These are phyloP conservation scores for Calliopum simillimum DNA, from an alignment of 2,888 invertebrate species.

Conservation along the genomic window DNA sequence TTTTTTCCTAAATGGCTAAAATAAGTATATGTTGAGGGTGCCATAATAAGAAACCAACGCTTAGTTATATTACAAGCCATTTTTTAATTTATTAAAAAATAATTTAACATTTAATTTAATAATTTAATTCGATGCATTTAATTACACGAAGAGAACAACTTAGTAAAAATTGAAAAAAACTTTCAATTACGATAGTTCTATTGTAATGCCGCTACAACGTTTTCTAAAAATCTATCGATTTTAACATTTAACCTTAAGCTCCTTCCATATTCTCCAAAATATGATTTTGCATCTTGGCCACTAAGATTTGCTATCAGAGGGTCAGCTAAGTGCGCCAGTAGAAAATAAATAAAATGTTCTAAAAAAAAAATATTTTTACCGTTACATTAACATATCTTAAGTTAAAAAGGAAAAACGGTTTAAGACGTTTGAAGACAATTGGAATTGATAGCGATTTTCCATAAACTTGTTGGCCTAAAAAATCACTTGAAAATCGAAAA, in stretches of 20 bases:
- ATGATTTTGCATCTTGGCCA: slow-evolving; percentile 59
- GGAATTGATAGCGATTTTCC: background rate
- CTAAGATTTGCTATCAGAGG: slow-evolving; percentile 59
- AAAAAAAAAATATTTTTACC: slow-evolving; percentile 34
- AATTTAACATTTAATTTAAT: too few relatives aligned
- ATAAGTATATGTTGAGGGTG: too few relatives aligned
- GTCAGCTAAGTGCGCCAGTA: slow-evolving; percentile 60
- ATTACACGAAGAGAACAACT: too few relatives aligned
- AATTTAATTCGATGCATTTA: too few relatives aligned
- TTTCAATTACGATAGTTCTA: background rate
- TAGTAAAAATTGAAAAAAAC: too few relatives aligned
- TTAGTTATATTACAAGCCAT: too few relatives aligned
- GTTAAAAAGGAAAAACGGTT: background rate
- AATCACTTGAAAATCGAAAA: too few relatives aligned
- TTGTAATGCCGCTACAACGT: slow-evolving; percentile 50
- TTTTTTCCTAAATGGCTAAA: too few relatives aligned
- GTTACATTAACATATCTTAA: background rate
- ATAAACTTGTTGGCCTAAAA: too few relatives aligned
- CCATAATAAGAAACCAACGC: too few relatives aligned
- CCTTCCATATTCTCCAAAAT: slow-evolving; percentile 53
- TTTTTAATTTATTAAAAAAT: too few relatives aligned
- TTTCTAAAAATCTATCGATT: slow-evolving; percentile 57
- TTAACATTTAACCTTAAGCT: slow-evolving; percentile 53
- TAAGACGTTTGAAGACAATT: too few relatives aligned
- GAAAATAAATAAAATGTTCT: slow-evolving; percentile 61